Conservation (phyloP, 1,140 invertebrate genomes). For the Zaprionus nigranus region DNA sequence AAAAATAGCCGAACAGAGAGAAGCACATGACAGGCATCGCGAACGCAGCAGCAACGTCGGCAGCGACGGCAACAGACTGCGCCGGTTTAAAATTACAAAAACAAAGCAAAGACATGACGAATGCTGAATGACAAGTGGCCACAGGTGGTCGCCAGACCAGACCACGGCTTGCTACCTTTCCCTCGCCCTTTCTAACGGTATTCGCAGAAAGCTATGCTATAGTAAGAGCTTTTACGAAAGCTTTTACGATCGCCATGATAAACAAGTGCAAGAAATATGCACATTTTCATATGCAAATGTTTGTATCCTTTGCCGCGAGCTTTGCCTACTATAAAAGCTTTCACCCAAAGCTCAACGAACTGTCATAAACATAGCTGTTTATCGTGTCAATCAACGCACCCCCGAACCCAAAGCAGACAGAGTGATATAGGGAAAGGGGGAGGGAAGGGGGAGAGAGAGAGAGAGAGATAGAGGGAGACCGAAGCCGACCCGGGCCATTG, state of each 20-base stretch:
- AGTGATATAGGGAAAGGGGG: no score
- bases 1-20: constrained; percentile 62
- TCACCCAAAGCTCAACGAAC: constrained; percentile 16
- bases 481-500: constrained; percentile 41
- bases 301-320: constrained; percentile 3
- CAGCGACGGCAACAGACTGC: constrained; percentile 18
- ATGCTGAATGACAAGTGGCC: neutral
- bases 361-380: constrained; percentile 11
- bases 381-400: constrained; percentile 27
- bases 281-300: neutral
- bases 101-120: constrained; percentile 19
- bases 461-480: neutral
- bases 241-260: neutral
- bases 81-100: constrained; percentile 39
- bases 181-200: neutral
- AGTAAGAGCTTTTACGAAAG: neutral
- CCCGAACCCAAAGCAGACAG: neutral
- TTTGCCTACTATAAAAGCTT: neutral
- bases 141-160: constrained; percentile 22
- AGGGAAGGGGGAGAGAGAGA: neutral
- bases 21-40: constrained; percentile 46
- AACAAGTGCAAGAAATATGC: neutral
- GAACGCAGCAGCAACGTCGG: constrained; percentile 11
- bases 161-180: neutral
- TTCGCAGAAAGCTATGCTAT: constrained; percentile 47